Base-by-base conservation (phyloP, 2,113 vertebrate species). In the Heterocephalus glaber region DNA sequence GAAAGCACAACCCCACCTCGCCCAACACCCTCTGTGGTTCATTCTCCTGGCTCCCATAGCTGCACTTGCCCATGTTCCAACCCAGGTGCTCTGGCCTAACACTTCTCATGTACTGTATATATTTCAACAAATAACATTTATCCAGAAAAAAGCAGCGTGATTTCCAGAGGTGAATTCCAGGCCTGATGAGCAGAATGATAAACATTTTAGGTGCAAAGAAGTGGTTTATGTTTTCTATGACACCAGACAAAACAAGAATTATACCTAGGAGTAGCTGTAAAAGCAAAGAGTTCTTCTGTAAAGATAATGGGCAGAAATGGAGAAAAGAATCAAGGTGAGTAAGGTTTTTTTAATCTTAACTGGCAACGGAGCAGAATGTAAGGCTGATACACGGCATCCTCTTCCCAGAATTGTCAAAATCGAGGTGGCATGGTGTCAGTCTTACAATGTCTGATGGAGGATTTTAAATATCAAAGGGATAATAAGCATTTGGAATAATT, bases 391-490 rank as follows among this genome's bases (percentile, higher is more conserved):
- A 63, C 16, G 11, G 7, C 4, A 9, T 1, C 94, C 10, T 60
- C 19, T 70, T 74, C 52, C 16, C 68, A 58, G 85, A 93, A 83
- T 17, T 7, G 94, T 92, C 63, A 77, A 74, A 85, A 92, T 20
- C 63, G 66, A 81, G 86, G 28, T 90, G 30, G 17, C 38, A 22
- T 24, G 38, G 26, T 35, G 56, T 58, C n/a, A 70, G 17, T 76
- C 63, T 86, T 66, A 52, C 3, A 65, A 54, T 3, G 41, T 44
- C 54, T 49, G 49, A 66, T 6, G n/a, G 35, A 93, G 70, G 44
- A 76, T n/a, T 97, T 94, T 94, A 80, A 65, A 72, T n/a, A 65
- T 17, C 22, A 65, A 81, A 96, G 70, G 66, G 80, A 24, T 44
- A 87, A 24, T 44, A 87, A 26, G 20, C 19, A 63, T 60, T 86